phyloP scores from a whole-genome alignment of 2,888 invertebrate genomes.

The Vesta saturnalis region DNA sequence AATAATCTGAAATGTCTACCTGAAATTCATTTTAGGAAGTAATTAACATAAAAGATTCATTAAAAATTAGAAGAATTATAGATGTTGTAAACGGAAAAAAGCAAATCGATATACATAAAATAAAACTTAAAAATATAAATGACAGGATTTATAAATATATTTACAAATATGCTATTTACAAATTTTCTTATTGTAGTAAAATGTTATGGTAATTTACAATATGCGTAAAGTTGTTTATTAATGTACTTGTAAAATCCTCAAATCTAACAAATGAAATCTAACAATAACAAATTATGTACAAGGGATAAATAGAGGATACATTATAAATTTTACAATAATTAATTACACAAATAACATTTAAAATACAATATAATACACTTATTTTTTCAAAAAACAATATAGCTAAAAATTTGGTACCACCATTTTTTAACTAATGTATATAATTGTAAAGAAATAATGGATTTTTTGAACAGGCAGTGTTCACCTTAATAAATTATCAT shows the following conservation, averaged over 20 bases:
- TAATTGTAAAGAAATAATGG: slow-evolving; percentile 41
- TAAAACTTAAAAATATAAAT: slow-evolving; percentile 17
- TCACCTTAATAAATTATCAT: slow-evolving; percentile 34
- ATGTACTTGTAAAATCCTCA: slow-evolving; percentile 43
- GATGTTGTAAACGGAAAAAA: neutral
- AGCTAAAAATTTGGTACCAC: slow-evolving; percentile 45
- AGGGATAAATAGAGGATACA: slow-evolving; percentile 52
- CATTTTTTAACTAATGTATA: slow-evolving; percentile 44
- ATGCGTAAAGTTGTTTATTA: slow-evolving; percentile 52
- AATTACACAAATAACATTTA: slow-evolving; percentile 29
- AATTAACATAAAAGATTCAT: no score
- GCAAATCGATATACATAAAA: no score
- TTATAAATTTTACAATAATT: slow-evolving; percentile 48
- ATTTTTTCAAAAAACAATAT: slow-evolving; percentile 36
- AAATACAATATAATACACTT: slow-evolving; percentile 30
- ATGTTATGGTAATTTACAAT: slow-evolving; percentile 59
- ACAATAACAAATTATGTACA: slow-evolving; percentile 62
- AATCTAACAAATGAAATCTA: slow-evolving; percentile 53
- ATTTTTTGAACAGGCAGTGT: slow-evolving; percentile 53
- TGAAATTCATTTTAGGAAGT: no score
- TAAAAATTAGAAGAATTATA: neutral
- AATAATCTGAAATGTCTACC: no score
- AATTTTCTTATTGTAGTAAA: slow-evolving; percentile 57
- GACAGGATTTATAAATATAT: slow-evolving; percentile 59
- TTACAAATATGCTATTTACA: slow-evolving; percentile 61